These are phyloP conservation scores for Drosophila demipolita DNA, from an alignment of 2,888 invertebrate species.

Conservation along the genomic window DNA sequence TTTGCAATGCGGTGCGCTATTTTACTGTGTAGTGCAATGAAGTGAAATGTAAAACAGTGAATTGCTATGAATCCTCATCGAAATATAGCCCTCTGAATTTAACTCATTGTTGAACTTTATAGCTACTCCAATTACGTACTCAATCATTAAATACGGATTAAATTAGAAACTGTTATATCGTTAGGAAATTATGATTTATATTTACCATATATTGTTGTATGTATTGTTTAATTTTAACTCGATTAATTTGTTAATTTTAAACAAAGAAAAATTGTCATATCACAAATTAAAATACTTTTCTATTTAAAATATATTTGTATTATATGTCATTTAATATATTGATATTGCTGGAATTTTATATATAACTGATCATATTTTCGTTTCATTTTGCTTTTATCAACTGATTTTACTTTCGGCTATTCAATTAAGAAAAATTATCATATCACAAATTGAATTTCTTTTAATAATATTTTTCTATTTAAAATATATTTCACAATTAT, in stretches of 20 bases:
- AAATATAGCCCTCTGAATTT: conserved; percentile 2
- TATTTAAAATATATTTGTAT: background rate
- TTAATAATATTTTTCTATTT: background rate
- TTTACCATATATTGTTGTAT: background rate
- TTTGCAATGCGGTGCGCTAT: conserved; percentile 43
- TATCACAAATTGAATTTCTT: background rate
- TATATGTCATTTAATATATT: background rate
- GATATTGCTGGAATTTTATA: background rate
- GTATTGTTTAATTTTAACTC: background rate
- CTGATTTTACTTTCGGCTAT: background rate
- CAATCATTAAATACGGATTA: background rate
- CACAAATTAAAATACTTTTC: background rate
- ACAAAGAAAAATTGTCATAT: background rate
- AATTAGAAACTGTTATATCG: background rate
- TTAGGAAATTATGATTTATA: background rate
- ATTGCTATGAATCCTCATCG: conserved; percentile 54
- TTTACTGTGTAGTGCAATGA: conserved; percentile 47
- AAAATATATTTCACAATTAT: background rate
- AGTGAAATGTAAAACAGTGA: conserved; percentile 62
- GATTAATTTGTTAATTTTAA: background rate
- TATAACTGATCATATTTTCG: background rate
- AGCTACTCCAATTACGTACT: conserved; percentile 31
- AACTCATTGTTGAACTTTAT: conserved; percentile 29
- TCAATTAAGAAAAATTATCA: background rate
- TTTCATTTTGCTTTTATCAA: background rate